Conservation (phyloP, 1,140 invertebrate genomes). For the Brachystomella parvula region DNA sequence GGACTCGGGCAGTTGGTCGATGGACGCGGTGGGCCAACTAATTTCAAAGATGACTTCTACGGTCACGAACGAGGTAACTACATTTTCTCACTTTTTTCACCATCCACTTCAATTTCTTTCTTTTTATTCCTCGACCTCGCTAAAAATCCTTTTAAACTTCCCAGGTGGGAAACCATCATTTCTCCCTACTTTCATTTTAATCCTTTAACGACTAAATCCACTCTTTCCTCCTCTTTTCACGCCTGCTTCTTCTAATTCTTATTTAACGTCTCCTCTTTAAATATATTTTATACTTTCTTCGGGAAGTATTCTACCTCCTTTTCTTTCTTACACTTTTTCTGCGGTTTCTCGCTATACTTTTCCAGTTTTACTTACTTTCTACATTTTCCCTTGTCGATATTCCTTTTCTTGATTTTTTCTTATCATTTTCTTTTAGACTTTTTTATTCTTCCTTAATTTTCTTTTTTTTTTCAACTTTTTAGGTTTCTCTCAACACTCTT, state of each 20-base stretch:
- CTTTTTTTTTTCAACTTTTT: background rate
- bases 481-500: too few relatives aligned
- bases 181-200: too few relatives aligned
- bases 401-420: background rate
- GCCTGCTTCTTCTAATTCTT: background rate
- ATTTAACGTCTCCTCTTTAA: background rate
- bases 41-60: conserved; percentile 62
- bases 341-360: too few relatives aligned
- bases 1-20: conserved; percentile 84
- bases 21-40: conserved; percentile 60
- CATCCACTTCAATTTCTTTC: too few relatives aligned
- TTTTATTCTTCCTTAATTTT: background rate
- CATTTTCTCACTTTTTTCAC: conserved; percentile 6
- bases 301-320: background rate
- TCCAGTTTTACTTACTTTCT: too few relatives aligned
- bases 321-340: too few relatives aligned
- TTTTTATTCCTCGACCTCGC: too few relatives aligned
- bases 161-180: too few relatives aligned
- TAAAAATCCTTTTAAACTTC: too few relatives aligned
- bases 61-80: conserved; percentile 49
- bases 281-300: background rate
- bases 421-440: background rate
- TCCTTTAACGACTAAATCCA: too few relatives aligned
- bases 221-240: too few relatives aligned
- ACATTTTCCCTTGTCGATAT: too few relatives aligned